phyloP scores from a whole-genome alignment of 2,113 vertebrate genomes.

The Alligator mississippiensis region DNA sequence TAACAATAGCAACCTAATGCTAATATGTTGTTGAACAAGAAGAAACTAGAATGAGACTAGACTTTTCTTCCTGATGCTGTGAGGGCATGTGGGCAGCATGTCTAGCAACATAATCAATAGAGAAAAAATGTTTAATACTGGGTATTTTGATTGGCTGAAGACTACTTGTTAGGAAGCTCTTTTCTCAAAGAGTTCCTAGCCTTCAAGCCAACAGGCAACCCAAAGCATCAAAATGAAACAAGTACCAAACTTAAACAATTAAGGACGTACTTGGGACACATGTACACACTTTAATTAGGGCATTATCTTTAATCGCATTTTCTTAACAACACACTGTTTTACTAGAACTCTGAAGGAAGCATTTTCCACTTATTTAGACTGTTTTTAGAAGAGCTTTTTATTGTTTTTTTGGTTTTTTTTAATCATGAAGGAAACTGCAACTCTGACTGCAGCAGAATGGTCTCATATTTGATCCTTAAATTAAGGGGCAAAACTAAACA shows the following conservation, averaged over 20 bases:
- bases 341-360: not conserved
- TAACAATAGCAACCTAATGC: not conserved
- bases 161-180: not conserved
- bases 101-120: no score
- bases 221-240: not conserved
- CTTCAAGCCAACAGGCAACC: not conserved
- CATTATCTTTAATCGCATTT: no score
- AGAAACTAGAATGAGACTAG: no score
- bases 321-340: not conserved
- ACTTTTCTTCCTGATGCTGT: no score
- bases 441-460: not conserved
- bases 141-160: not conserved
- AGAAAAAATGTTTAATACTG: not conserved
- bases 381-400: not conserved
- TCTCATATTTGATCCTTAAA: not conserved
- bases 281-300: no score
- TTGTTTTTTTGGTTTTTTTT: no score
- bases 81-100: no score
- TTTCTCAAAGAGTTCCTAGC: no score
- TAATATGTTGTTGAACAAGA: no score
- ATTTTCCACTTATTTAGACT: no score
- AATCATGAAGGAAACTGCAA: fast-evolving
- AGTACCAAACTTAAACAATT: not conserved
- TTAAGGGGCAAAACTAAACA: not conserved
- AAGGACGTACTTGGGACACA: no score